A percentile compares a stretch with the other conserved stretches of the same genome.
These are phyloP conservation scores for Oryctolagus cuniculus DNA, from an alignment of 2,113 vertebrate genomes.

Conservation along the genomic window mOryCun1.1 NC_091432.1:56386501-56387000, in stretches of 20 bases:
- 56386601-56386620: not conserved
- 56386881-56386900: not conserved
- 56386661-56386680: not conserved
- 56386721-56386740: not conserved
- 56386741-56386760: not conserved
- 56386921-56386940: not conserved
- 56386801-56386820: not conserved
- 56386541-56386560: not conserved
- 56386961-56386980: not conserved
- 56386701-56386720: not conserved
- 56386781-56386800: not conserved
- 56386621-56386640: not conserved
- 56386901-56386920: not conserved
- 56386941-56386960: conserved; percentile 1
- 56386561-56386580: conserved; percentile 7
- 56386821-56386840: not conserved
- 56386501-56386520: conserved; percentile 27
- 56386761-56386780: not conserved
- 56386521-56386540: conserved; percentile 15
- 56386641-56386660: not conserved
- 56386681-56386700: not conserved
- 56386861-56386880: not conserved
- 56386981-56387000: not conserved
- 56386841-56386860: not conserved
- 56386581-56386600: conserved; percentile 5